Evolutionary conservation across 2,888 invertebrate species (phyloP).

Genomic region (Perithous albicinctus): DNA sequence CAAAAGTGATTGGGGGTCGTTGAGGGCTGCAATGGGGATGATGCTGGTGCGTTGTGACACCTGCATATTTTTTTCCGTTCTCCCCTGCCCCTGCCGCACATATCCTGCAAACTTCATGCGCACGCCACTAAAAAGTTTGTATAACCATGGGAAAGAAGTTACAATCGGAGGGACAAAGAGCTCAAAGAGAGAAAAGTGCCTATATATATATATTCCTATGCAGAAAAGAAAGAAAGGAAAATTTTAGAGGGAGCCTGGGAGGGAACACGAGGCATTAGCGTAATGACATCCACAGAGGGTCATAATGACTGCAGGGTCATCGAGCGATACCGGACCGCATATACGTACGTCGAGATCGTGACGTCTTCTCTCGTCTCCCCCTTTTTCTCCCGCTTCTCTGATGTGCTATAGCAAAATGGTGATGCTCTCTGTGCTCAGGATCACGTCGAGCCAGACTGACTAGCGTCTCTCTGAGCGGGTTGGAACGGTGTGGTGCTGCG

Average conservation of each 20-base stretch:
- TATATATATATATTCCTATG: constrained; percentile 52
- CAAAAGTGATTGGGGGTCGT: neutral
- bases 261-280: constrained; percentile 74
- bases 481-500: neutral
- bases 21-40: neutral
- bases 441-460: constrained; percentile 31
- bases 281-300: constrained; percentile 78
- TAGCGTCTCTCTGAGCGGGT: constrained; percentile 5
- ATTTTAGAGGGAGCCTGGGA: constrained; percentile 51
- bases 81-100: neutral
- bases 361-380: constrained; percentile 42
- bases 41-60: neutral
- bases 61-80: neutral
- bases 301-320: constrained; percentile 80
- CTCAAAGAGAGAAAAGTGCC: constrained; percentile 56
- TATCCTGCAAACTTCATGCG: neutral
- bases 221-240: constrained; percentile 54
- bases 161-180: constrained; percentile 44
- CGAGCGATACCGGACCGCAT: constrained; percentile 76
- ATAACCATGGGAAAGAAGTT: constrained; percentile 55
- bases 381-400: neutral
- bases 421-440: constrained; percentile 38
- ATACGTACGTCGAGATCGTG: constrained; percentile 69
- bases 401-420: constrained; percentile 2
- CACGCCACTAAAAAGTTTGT: constrained; percentile 1